Conservation (phyloP, 2,888 invertebrate genomes). For the Mimachlamys varia region DNA sequence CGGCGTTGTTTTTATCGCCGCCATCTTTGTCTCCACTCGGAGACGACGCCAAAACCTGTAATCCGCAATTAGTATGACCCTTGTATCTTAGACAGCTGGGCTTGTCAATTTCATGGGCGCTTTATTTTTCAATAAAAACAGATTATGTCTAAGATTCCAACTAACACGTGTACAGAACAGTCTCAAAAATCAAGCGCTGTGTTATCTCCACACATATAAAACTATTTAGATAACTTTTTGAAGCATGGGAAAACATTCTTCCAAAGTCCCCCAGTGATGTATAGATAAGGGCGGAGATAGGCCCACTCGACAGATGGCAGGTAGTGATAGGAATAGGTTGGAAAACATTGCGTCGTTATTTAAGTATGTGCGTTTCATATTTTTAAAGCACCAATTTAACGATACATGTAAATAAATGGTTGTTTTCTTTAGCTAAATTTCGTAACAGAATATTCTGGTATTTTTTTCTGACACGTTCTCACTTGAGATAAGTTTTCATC, state of each 20-base stretch:
- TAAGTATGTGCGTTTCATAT: neutral
- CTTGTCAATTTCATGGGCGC: conserved; percentile 33
- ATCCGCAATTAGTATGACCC: conserved; percentile 9
- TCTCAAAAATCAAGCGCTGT: neutral
- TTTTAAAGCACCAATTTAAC: neutral
- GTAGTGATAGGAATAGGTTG: neutral
- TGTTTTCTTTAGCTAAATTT: neutral
- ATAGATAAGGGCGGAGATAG: neutral
- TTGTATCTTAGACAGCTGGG: conserved; percentile 7
- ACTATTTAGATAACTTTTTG: conserved; percentile 28
- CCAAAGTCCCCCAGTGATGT: neutral
- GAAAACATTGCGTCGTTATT: neutral
- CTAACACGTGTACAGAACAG: neutral
- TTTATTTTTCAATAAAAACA: conserved; percentile 36
- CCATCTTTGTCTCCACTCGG: conserved; percentile 7
- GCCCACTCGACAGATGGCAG: neutral
- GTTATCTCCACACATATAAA: conserved; percentile 17
- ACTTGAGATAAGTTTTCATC: too few relatives aligned
- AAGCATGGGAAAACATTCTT: conserved; percentile 8
- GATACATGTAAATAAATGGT: neutral
- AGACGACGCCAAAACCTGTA: neutral
- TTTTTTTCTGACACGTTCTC: neutral
- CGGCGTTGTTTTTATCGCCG: neutral
- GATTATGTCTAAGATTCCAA: conserved; percentile 1
- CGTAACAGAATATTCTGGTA: neutral